Evolutionary conservation across 2,113 vertebrate genomes (phyloP).

Genomic region (Lynx canadensis): DNA sequence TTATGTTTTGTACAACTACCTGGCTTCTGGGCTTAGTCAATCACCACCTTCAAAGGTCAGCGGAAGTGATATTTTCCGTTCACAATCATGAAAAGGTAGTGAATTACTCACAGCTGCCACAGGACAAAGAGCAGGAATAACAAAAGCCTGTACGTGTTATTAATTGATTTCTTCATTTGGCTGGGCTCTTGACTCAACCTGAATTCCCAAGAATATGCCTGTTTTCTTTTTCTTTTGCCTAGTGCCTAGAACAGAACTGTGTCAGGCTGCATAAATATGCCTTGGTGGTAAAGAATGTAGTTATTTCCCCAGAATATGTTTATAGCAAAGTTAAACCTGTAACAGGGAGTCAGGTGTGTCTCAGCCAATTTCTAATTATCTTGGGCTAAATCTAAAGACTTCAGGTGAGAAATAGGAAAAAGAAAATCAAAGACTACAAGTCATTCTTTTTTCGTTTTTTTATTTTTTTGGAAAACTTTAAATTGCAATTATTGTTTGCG

Average conservation of each 20-base stretch:
- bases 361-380: neutral
- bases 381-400: neutral
- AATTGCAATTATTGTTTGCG: neutral
- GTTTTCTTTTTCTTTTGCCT: neutral
- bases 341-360: neutral
- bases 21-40: neutral
- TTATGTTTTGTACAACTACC: neutral
- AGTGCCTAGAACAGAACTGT: neutral
- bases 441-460: neutral
- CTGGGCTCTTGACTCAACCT: neutral
- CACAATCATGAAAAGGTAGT: neutral
- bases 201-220: neutral
- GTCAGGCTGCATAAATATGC: neutral
- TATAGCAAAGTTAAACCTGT: neutral
- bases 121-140: neutral
- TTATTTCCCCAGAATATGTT: neutral
- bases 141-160: neutral
- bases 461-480: neutral
- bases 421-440: neutral
- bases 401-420: neutral
- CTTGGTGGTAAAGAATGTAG: neutral
- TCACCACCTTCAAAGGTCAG: constrained; percentile 15
- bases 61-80: constrained; percentile 13
- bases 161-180: neutral
- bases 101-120: constrained; percentile 9